Base-by-base conservation (phyloP, 2,113 vertebrate genomes). In the Machaerirhynchus nigripectus region DNA sequence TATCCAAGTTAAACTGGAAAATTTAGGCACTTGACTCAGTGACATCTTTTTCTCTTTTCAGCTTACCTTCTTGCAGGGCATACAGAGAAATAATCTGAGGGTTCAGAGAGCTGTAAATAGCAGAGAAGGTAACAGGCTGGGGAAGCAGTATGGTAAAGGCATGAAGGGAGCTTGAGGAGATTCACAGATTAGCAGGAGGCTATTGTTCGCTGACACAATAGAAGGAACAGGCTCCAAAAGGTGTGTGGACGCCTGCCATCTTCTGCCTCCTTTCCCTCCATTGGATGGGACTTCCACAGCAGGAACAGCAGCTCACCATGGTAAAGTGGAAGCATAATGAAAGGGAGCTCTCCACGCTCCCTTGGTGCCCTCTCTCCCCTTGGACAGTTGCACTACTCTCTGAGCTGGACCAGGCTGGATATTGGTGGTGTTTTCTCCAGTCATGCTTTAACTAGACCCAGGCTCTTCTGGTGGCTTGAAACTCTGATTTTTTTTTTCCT, bases 151-250 rank as follows among this genome's bases (percentile, higher is more conserved):
- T 95, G 93, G 91, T 95, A 96, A 97, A 96, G 87, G 89, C 91
- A 91, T 96, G 91, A 95, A 90, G 75, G 50, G 52, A 67, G 68
- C 68, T 76, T 91, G 92, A 95, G 95, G 83, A 93, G 87, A 95
- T 92, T 88, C 90, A 77, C 82, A 97, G 95, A 93, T 96, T 90
- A 90, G 71, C 13, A 0, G 44, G 88, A 94, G 64, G 28, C 91
- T 92, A 93, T 96, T 95, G 95, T 97, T 96, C 83, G 47, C 93
- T 77, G 79, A 95, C 89, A 97, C 95, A 95, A 95, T 95, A 96
- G 93, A 81, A 94, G 92, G 92, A 96, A 96, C 93, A 95, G 37
- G 64, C 74, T 96, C 47, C 40, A 0, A 88, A 97, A 95, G 85
- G 92, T 95, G 85, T 57, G 69, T 94, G 95, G 93, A 86, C 1